Percentiles rank a stretch among this genome's conserved stretches.
phyloP scores from a whole-genome alignment of 2,888 invertebrate genomes.

The Diadegma fenestrale region DNA sequence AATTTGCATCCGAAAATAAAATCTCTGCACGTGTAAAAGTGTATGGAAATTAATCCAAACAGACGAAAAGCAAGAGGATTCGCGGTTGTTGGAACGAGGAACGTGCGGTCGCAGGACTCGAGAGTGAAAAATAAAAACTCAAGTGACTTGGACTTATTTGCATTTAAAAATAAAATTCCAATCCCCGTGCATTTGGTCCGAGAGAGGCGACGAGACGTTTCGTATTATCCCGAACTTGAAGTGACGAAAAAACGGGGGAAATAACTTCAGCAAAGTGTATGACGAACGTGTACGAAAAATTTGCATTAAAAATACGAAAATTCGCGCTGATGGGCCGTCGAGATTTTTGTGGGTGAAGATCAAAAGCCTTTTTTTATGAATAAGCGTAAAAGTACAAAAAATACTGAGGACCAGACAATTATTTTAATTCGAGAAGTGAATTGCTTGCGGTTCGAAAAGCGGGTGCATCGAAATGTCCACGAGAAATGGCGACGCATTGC shows the following conservation, averaged over 20 bases:
- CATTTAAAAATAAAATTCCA: conserved; percentile 43
- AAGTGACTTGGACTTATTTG: conserved; percentile 36
- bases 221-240: neutral
- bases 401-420: neutral
- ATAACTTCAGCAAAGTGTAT: neutral
- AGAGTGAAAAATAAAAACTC: conserved; percentile 2
- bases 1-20: conserved; percentile 44
- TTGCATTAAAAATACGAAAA: conserved; percentile 22
- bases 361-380: neutral
- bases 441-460: neutral
- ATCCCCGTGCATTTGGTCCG: neutral
- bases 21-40: conserved; percentile 8
- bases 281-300: conserved; percentile 14
- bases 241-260: neutral
- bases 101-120: neutral
- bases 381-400: neutral
- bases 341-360: neutral
- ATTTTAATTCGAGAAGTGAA: conserved; percentile 10
- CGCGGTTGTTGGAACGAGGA: neutral
- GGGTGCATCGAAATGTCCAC: conserved; percentile 42
- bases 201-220: neutral
- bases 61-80: conserved; percentile 18
- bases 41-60: conserved; percentile 35
- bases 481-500: conserved; percentile 52
- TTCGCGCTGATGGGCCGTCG: neutral